Percentiles rank a stretch among this genome's conserved stretches.
phyloP scores from a whole-genome alignment of 2,113 vertebrate species.

The Sphaerodactylus townsendi region DNA sequence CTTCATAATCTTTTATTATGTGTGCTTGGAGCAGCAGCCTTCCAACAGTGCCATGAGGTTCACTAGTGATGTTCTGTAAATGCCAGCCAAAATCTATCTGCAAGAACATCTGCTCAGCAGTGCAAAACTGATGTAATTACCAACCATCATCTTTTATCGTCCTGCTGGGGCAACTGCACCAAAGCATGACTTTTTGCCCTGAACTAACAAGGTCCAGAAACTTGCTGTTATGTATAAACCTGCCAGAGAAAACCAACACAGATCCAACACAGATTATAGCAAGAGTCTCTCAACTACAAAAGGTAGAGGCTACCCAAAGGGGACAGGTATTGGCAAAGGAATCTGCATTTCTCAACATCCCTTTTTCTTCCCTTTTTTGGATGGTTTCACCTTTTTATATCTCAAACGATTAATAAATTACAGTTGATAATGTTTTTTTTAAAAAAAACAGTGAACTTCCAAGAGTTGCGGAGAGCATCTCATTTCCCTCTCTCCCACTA shows the following conservation, averaged over 20 bases:
- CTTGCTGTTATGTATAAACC: constrained; percentile 71
- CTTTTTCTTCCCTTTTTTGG: neutral
- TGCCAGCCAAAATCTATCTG: constrained; percentile 80
- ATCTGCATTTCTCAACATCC: neutral
- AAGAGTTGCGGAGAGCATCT: too few species aligned
- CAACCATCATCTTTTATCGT: constrained; percentile 81
- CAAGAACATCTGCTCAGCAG: constrained; percentile 80
- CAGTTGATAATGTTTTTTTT: neutral
- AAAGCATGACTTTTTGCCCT: constrained; percentile 79
- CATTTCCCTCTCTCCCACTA: too few species aligned
- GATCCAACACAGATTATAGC: constrained; percentile 65
- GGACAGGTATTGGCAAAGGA: constrained; percentile 47
- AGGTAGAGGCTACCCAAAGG: constrained; percentile 47
- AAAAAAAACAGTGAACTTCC: neutral
- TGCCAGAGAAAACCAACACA: constrained; percentile 58
- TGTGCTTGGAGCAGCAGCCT: constrained; percentile 55
- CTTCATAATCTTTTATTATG: constrained; percentile 43
- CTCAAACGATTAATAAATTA: neutral
- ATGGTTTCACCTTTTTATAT: neutral
- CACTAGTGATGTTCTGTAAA: constrained; percentile 70
- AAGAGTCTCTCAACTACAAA: constrained; percentile 55
- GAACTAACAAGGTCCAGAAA: constrained; percentile 77
- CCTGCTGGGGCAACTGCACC: constrained; percentile 81
- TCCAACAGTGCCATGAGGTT: constrained; percentile 67
- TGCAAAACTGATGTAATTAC: constrained; percentile 82